Conservation (phyloP, 2,797 vertebrate genomes). For the Pseudochromis fuscus region DNA sequence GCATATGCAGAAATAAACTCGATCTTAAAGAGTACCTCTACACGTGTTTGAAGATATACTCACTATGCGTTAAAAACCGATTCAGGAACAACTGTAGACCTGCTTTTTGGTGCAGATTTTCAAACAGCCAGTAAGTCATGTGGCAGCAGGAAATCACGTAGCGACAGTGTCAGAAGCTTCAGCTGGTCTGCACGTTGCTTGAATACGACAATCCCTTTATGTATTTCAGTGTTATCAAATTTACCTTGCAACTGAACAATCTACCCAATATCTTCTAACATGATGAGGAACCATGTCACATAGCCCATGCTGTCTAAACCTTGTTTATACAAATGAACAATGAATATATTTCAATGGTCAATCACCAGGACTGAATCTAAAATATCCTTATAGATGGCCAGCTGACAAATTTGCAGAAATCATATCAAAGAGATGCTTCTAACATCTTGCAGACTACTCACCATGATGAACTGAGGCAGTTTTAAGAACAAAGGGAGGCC, state of each 20-base stretch:
- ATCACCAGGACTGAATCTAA: neutral
- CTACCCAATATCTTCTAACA: neutral
- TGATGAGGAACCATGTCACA: neutral
- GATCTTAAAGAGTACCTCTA: neutral
- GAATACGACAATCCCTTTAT: neutral
- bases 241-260: neutral
- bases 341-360: neutral
- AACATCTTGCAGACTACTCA: neutral
- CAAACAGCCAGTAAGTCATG: too few relatives aligned
- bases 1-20: neutral
- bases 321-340: too few relatives aligned
- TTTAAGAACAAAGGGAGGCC: neutral
- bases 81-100: neutral
- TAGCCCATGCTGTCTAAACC: neutral
- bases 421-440: too few relatives aligned
- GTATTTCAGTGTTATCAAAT: too few relatives aligned
- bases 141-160: neutral
- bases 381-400: neutral
- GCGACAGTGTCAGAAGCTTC: neutral
- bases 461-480: neutral
- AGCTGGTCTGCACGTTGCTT: neutral
- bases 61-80: neutral
- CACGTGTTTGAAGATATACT: neutral
- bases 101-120: too few relatives aligned
- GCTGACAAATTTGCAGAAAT: too few relatives aligned